Evolutionary conservation across 2,888 invertebrate genomes (phyloP).

Genomic region (Taenaris catops): DNA sequence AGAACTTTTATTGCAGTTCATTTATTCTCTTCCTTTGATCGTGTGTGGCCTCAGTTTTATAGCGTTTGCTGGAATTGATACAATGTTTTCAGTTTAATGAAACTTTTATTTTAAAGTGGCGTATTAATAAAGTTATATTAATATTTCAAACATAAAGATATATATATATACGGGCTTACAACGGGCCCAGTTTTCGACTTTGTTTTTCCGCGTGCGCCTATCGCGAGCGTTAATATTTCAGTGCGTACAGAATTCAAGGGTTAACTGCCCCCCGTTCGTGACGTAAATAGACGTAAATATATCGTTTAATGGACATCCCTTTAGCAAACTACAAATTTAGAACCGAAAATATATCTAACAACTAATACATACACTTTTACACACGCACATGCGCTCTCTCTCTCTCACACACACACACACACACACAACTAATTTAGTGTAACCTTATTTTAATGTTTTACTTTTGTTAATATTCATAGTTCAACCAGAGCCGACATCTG

Average conservation of each 20-base stretch:
- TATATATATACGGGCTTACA: too few species aligned
- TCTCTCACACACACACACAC: too few species aligned
- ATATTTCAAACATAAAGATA: too few species aligned
- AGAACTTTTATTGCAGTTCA: conserved; percentile 53
- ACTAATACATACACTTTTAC: too few species aligned
- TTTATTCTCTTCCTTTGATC: conserved; percentile 55
- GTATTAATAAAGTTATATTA: too few species aligned
- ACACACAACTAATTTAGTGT: too few species aligned
- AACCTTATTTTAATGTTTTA: too few species aligned
- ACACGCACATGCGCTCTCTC: too few species aligned
- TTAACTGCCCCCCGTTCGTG: conserved; percentile 57
- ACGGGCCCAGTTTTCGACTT: conserved; percentile 72
- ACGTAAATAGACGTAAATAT: conserved; percentile 38
- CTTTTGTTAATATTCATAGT: too few species aligned
- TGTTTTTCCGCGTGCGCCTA: conserved; percentile 75
- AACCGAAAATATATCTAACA: too few species aligned
- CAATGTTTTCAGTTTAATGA: conserved; percentile 11
- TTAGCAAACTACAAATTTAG: conserved; percentile 1
- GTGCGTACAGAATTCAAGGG: conserved; percentile 71
- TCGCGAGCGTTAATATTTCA: conserved; percentile 76
- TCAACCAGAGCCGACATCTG: too few species aligned
- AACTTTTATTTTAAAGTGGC: conserved; percentile 9
- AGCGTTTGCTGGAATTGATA: conserved; percentile 16
- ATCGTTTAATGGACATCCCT: conserved; percentile 4
- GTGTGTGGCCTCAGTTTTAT: conserved; percentile 55